Evolutionary conservation across 1,140 invertebrate genomes (phyloP).

Genomic region (Atta texana): DNA sequence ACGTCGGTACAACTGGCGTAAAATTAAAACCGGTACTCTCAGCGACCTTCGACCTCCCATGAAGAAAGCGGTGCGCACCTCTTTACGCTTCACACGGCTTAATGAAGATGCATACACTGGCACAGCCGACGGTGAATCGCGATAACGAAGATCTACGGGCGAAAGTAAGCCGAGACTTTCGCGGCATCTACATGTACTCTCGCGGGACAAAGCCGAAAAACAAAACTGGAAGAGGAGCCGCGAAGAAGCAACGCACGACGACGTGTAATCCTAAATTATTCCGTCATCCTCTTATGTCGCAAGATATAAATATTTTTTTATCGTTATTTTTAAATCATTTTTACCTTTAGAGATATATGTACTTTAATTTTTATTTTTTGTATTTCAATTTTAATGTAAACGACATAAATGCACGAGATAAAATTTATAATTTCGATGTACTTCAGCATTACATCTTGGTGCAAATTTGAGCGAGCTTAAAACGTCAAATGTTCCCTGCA

Average conservation of each 20-base stretch:
- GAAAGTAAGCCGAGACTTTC: constrained; percentile 68
- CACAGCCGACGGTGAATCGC: constrained; percentile 64
- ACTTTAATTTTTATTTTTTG: too few species aligned
- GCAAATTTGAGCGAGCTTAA: constrained; percentile 16
- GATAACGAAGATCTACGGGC: constrained; percentile 79
- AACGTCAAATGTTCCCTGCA: neutral
- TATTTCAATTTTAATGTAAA: neutral
- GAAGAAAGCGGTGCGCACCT: constrained; percentile 52
- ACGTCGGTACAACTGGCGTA: constrained; percentile 43
- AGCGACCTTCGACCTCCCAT: constrained; percentile 70
- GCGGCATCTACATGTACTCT: neutral
- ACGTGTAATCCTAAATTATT: constrained; percentile 18
- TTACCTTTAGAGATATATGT: neutral
- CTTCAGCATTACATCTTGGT: constrained; percentile 5
- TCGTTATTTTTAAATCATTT: neutral
- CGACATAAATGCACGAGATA: neutral
- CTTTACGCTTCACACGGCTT: constrained; percentile 55
- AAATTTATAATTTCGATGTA: neutral
- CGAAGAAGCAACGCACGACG: constrained; percentile 6
- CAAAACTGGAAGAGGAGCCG: constrained; percentile 20
- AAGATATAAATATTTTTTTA: constrained; percentile 11
- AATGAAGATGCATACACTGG: constrained; percentile 75
- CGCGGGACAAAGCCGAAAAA: constrained; percentile 46
- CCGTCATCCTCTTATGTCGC: neutral
- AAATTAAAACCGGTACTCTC: constrained; percentile 70